A percentile compares a stretch with the other conserved stretches of the same genome.
Conservation (phyloP, 2,888 invertebrate genomes). For the Spodoptera littoralis region DNA sequence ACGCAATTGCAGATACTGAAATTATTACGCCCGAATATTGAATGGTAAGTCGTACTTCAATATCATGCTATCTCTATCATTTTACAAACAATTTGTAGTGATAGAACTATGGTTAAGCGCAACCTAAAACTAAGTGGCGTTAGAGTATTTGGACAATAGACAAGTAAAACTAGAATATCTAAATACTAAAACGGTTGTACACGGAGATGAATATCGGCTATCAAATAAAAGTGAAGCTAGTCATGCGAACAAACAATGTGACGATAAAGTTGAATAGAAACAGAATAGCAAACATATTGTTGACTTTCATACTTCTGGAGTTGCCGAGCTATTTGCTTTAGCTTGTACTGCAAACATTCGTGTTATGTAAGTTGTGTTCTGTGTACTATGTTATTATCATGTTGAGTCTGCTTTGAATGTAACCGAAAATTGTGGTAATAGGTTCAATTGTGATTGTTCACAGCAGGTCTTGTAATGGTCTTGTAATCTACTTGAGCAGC, state of each 20-base stretch:
- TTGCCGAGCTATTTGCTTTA: constrained; percentile 45
- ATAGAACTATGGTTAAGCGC: too few relatives aligned
- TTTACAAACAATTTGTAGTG: too few relatives aligned
- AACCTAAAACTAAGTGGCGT: too few relatives aligned
- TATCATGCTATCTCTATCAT: too few relatives aligned
- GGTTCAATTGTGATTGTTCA: background rate
- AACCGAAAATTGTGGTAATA: constrained; percentile 3
- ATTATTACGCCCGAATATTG: too few relatives aligned
- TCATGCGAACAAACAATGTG: constrained; percentile 30
- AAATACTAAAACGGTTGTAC: background rate
- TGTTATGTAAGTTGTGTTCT: constrained; percentile 32
- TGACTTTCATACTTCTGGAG: constrained; percentile 43
- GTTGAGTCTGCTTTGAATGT: constrained; percentile 6
- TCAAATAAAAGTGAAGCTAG: constrained; percentile 45
- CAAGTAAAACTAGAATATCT: too few relatives aligned
- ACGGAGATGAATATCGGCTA: constrained; percentile 36
- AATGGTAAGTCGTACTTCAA: too few relatives aligned
- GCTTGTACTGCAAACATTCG: constrained; percentile 13
- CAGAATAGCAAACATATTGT: constrained; percentile 48
- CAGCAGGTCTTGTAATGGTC: too few relatives aligned
- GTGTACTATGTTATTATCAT: constrained; percentile 19
- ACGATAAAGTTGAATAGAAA: constrained; percentile 45
- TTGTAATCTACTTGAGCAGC: too few relatives aligned
- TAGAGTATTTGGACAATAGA: too few relatives aligned
- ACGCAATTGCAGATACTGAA: too few relatives aligned